Percentiles rank a stretch among this genome's conserved stretches.
Evolutionary conservation across 2,888 invertebrate species (phyloP).

Genomic region (Aproaerema taeniolella): DNA sequence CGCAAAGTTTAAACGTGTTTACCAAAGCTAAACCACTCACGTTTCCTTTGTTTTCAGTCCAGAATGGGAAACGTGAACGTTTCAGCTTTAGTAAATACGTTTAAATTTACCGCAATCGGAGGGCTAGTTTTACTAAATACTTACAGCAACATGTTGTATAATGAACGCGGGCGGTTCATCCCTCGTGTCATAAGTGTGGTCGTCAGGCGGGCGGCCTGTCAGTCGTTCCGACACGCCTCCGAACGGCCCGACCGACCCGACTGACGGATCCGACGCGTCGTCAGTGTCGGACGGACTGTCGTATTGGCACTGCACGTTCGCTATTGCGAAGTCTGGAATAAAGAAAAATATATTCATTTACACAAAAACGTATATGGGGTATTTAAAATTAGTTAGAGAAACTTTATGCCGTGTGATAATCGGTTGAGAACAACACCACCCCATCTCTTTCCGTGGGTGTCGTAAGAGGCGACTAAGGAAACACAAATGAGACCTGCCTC

Average conservation of each 20-base stretch:
- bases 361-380: no score
- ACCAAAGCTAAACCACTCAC: no score
- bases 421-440: no score
- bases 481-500: no score
- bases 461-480: no score
- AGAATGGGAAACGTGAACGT: background rate
- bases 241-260: constrained; percentile 33
- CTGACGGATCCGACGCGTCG: constrained; percentile 11
- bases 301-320: constrained; percentile 81
- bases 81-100: background rate
- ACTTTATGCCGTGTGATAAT: no score
- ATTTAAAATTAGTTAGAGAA: no score
- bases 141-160: constrained; percentile 54
- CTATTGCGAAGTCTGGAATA: constrained; percentile 70
- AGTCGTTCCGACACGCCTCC: constrained; percentile 17
- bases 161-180: constrained; percentile 71
- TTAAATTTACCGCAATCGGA: background rate
- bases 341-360: background rate
- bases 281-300: constrained; percentile 59
- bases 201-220: constrained; percentile 31
- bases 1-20: no score
- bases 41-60: background rate
- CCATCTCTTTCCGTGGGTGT: no score
- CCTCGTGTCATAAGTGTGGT: constrained; percentile 63
- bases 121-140: constrained; percentile 11